Conservation (phyloP, 2,888 invertebrate genomes). For the Dugesia japonica region DNA sequence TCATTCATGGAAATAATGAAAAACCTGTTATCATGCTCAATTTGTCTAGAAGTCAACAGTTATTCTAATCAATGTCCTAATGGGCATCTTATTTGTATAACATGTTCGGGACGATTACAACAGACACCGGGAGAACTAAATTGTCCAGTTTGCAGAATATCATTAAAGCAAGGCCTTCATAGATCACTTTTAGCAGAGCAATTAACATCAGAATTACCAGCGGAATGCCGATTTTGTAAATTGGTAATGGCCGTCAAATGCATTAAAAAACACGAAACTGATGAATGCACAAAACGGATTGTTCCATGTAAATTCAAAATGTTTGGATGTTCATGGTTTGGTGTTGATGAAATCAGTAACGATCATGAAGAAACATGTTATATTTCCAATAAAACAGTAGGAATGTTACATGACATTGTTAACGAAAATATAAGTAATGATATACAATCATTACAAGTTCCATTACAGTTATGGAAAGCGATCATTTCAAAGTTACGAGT, state of each 20-base stretch:
- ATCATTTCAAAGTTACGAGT: constrained; percentile 8
- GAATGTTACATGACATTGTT: constrained; percentile 16
- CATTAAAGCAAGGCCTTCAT: constrained; percentile 11
- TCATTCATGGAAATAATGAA: constrained; percentile 27
- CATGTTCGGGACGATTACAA: constrained; percentile 14
- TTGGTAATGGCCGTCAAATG: neutral
- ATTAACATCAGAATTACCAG: constrained; percentile 27
- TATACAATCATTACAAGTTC: neutral
- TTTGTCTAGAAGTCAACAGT: constrained; percentile 22
- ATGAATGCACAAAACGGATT: neutral
- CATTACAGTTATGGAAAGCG: neutral
- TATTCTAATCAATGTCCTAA: constrained; percentile 26
- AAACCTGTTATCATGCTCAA: constrained; percentile 22
- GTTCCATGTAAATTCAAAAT: constrained; percentile 25
- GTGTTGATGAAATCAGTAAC: neutral
- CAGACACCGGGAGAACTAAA: constrained; percentile 13
- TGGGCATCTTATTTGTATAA: constrained; percentile 28
- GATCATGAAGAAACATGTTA: neutral
- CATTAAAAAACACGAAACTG: constrained; percentile 17
- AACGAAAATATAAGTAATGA: neutral
- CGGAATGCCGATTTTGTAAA: constrained; percentile 16
- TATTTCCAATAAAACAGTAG: constrained; percentile 12
- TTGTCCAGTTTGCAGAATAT: constrained; percentile 31
- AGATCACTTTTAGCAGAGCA: constrained; percentile 23
- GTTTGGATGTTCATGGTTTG: constrained; percentile 24